A percentile compares a stretch with the other conserved stretches of the same genome.
These are phyloP conservation scores for Prosapia bicincta DNA, from an alignment of 2,888 invertebrate species.

Conservation along the genomic window DNA sequence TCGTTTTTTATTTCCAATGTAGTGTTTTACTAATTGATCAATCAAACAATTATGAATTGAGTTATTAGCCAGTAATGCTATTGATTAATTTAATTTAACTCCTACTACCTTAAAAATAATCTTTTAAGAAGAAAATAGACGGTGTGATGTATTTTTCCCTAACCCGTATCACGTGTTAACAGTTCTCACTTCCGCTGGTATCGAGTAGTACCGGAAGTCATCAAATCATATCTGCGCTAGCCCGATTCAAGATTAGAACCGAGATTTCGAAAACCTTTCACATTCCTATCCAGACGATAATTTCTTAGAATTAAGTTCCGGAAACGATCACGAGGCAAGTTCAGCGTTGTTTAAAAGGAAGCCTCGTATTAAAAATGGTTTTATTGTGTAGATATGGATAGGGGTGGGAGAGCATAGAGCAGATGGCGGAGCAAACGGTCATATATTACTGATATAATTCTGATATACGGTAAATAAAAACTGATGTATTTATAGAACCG, in stretches of 20 bases:
- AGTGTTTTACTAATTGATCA: too few relatives aligned
- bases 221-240: not conserved
- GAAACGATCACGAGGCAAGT: not conserved
- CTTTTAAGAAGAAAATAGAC: too few relatives aligned
- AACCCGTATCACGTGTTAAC: too few relatives aligned
- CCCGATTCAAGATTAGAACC: not conserved
- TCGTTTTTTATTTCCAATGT: too few relatives aligned
- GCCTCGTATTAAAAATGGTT: not conserved
- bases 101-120: too few relatives aligned
- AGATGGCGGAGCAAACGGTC: constrained; percentile 18
- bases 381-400: not conserved
- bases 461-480: constrained; percentile 26
- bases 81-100: too few relatives aligned
- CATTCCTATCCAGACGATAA: not conserved
- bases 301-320: not conserved
- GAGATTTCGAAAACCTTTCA: not conserved
- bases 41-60: too few relatives aligned
- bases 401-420: not conserved
- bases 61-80: too few relatives aligned
- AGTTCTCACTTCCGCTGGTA: not conserved
- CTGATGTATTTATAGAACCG: constrained; percentile 22
- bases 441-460: constrained; percentile 28
- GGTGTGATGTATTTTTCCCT: too few relatives aligned
- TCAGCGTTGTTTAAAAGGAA: not conserved
- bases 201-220: not conserved